Evolutionary conservation across 2,113 vertebrate species (phyloP), one percentile per base, ranked within the genome.

Genomic region (Apistogramma diplotaenia): DNA sequence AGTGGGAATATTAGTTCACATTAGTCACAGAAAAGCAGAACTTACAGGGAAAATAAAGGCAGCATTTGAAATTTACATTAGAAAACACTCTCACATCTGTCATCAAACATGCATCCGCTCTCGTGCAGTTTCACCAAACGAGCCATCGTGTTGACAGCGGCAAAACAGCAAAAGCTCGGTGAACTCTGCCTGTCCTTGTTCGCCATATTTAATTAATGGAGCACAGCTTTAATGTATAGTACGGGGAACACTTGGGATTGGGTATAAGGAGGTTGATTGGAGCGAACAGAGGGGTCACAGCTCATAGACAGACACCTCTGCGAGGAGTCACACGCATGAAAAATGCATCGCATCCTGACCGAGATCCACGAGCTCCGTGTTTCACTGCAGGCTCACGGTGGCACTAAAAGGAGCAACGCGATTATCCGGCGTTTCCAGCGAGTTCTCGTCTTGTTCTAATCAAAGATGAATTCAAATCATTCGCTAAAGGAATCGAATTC

Each of bases 151-250:
- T 76, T 60, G 74, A 58, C 31, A 1, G 58, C 77, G 53, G 81
- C 79, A 46, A 19, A 18, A 35, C 4, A 78, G 81, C 40, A 18
- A 35, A 83, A 76, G 84, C 78, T 75, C 55, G 1, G 15, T 92
- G 91, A 93, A 91, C 93, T 92, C 91, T 80, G 67, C 65, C 55
- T 85, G 87, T 91, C 89, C 90, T 91, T 74, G 83, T 78, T 76
- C 11, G 7, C 60, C 88, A 91, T 93, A 86, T 93, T 94, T 94
- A 89, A 93, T 93, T 85, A 72, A 94, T 94, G 86, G 8, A 11
- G 27, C 6, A n/a, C 79, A 67, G 60, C 27, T 59, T 60, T 71
- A 79, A 89, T 85, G 86, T 90, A 91, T 91, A 73, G 81, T 60
- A 80, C 89, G 83, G 77, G 90, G 74, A 33, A 49, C 31, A 59